Evolutionary conservation across 2,113 vertebrate species (phyloP), one percentile per base, ranked within the genome.

Genomic region (Colossoma macropomum): DNA sequence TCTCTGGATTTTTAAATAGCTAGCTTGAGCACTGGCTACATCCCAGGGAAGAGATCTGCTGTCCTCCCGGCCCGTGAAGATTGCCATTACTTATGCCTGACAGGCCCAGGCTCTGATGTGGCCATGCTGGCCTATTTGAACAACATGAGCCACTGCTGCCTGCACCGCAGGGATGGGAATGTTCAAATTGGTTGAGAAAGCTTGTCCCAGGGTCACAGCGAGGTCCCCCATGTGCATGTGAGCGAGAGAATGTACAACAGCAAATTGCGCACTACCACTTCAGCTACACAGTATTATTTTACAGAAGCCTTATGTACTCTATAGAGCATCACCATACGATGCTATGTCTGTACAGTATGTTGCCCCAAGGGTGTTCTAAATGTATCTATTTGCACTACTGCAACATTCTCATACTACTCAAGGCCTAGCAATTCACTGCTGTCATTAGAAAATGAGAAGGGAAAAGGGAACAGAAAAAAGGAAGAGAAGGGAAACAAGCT

Each of bases 51-150:
- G 92, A 92, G 91, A 93, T 93, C 91, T 93, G 89, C 84, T 85
- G 90, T 89, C 90, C 92, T 93, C 92, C 92, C 90, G 87, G 91
- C 89, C 91, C 88, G 84, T 93, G 90, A 89, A 93, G 92, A 93
- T 94, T 93, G 91, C 91, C 92, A 93, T 95, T 94, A 94, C 93
- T 95, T 94, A 94, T 93, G 92, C 89, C 91, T 93, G 93, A 95
- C 92, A 94, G 92, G 91, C 89, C 91, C 86, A 88, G 90, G 89
- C 92, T 93, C 92, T 93, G 93, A 94, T 94, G 93, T 94, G 92
- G 92, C 91, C 89, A 90, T 89, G 91, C 93, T 91, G 91, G 88
- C 93, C 93, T 93, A 93, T 94, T 93, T 94, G 92, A 93, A 93
- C 92, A 93, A 92, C 92, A 93, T 93, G 93, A 93, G 90, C 91